These are phyloP conservation scores for Drosophila peninsularis DNA, from an alignment of 2,888 invertebrate genomes.

Conservation along the genomic window DNA sequence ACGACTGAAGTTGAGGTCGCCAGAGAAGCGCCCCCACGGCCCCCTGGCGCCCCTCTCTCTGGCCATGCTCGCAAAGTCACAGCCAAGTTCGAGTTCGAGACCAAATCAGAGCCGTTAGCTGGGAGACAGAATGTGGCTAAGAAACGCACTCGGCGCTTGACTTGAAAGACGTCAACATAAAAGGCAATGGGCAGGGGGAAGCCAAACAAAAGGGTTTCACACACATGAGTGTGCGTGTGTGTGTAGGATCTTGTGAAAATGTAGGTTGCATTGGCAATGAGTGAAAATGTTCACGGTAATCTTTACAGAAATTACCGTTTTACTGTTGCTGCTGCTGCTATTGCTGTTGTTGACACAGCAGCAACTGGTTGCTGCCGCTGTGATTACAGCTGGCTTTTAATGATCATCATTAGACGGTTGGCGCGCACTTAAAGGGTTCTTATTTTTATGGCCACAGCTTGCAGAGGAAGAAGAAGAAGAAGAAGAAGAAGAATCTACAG, in stretches of 20 bases:
- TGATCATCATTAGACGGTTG: conserved; percentile 77
- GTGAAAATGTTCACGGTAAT: conserved; percentile 72
- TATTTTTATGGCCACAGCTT: conserved; percentile 27
- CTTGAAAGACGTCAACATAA: conserved; percentile 19
- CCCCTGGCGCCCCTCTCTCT: background rate
- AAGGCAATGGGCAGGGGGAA: background rate
- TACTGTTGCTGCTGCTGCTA: conserved; percentile 26
- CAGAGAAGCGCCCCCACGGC: too few species aligned
- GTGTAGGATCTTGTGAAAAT: conserved; percentile 57
- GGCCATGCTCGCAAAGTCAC: background rate
- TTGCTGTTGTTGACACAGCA: conserved; percentile 69
- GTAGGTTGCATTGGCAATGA: conserved; percentile 76
- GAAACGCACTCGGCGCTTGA: conserved; percentile 50
- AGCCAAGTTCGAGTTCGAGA: conserved; percentile 13
- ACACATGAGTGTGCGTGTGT: conserved; percentile 17
- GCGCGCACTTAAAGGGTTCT: conserved; percentile 66
- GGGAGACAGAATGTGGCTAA: conserved; percentile 64
- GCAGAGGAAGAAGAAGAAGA: conserved; percentile 9
- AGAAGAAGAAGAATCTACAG: conserved; percentile 11
- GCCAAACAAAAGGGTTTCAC: conserved; percentile 56
- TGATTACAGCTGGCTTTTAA: conserved; percentile 70
- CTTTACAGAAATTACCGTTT: conserved; percentile 74
- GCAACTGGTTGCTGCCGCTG: conserved; percentile 49
- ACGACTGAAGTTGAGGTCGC: conserved; percentile 36
- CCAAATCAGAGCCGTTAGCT: conserved; percentile 77